Percentiles rank a stretch among this genome's conserved stretches.
phyloP scores from a whole-genome alignment of 2,797 vertebrate species.

The Pyrocephalus nanus region DNA sequence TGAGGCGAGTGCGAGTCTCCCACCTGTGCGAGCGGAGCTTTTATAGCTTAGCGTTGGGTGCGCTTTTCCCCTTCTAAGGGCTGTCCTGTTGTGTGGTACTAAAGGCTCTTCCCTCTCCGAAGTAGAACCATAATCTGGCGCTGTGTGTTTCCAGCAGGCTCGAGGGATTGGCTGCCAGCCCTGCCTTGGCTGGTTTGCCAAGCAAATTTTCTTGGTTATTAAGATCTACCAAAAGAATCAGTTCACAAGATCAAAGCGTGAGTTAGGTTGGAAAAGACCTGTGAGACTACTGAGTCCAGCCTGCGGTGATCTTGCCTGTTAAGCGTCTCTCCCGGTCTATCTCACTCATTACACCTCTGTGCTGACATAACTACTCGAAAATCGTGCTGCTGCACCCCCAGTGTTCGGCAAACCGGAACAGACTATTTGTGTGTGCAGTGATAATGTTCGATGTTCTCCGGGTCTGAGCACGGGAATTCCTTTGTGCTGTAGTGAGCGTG shows the following conservation, averaged over 20 bases:
- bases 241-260: background rate
- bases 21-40: background rate
- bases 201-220: background rate
- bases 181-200: background rate
- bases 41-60: no score
- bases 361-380: background rate
- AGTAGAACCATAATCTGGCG: rapidly evolving
- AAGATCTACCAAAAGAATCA: no score
- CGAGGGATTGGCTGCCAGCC: background rate
- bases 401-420: background rate
- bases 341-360: rapidly evolving
- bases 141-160: background rate
- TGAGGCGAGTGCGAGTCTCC: background rate
- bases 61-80: background rate
- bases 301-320: background rate
- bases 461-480: background rate
- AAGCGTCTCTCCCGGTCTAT: background rate
- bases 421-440: background rate
- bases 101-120: rapidly evolving
- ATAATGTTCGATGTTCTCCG: background rate
- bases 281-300: background rate
- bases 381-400: background rate
- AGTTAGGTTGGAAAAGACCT: background rate
- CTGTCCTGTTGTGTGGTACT: rapidly evolving
- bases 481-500: rapidly evolving